Base-by-base conservation (phyloP, 2,113 vertebrate genomes). In the Campylomormyrus numenius region DNA sequence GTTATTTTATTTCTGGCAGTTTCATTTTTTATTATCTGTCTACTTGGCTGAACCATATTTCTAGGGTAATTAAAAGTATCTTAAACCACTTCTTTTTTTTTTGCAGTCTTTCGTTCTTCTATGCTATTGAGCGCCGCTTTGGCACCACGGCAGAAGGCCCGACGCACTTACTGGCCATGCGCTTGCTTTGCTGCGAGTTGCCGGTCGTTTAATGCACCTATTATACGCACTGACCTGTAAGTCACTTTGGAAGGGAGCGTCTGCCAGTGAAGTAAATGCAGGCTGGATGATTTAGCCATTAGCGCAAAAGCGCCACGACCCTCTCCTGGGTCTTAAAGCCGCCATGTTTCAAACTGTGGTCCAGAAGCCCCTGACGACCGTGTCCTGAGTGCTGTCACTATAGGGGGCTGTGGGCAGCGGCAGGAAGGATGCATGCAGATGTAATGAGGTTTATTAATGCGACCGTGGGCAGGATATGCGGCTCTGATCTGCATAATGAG, bases 201-300 rank as follows among this genome's bases (percentile, higher is more conserved):
- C 62, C n/a, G 83, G 83, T 85, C 74, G 45, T 85, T 85, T 85
- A 85, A 85, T 85, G 83, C 83, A 85, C 83, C 45, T 85, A 45
- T 48, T 85, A 48, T n/a, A 48, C 45, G 42, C 83, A 48, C 83
- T 85, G 83, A 85, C 83, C 83, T 85, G 83, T 85, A 85, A 85
- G 74, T 80, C 74, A 80, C 74, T 80, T 80, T 19, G 83, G 83
- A 48, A 42, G 24, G 39, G 7, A 85, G 7, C 42, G 83, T 85
- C 83, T 85, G 83, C 19, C 83, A 48, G 24, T 39, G 39, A 85
- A 85, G 45, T 85, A 85, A 85, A 85, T 85, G 83, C 45, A 85
- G 21, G 39, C 21, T 3, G 42, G 21, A 85, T 42, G 39, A 39
- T 85, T 24, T 85, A 48, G 15, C 45, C 83, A 85, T 85, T 80